Percentiles rank a stretch among this genome's conserved stretches.
These are phyloP conservation scores for Sycophaga agraensis DNA, from an alignment of 1,140 invertebrate species.

Conservation along the genomic window DNA sequence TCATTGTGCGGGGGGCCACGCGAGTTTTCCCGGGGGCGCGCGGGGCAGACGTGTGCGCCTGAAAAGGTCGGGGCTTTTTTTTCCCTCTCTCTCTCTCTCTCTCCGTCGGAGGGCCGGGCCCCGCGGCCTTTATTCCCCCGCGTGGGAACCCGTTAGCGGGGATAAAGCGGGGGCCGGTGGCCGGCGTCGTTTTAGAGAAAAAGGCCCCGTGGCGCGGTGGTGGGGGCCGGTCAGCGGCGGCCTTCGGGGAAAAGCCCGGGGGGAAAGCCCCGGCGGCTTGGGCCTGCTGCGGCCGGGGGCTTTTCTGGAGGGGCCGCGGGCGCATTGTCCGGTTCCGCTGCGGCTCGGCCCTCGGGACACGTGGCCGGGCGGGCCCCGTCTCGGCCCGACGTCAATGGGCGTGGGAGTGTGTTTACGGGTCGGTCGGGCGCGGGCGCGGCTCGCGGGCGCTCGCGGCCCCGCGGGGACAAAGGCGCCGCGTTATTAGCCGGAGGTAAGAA, in stretches of 20 bases:
- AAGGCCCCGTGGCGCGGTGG: no score
- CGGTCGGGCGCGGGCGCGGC: no score
- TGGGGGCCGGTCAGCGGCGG: no score
- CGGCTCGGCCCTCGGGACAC: no score
- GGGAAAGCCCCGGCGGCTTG: neutral
- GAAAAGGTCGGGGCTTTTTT: slow-evolving; percentile 23
- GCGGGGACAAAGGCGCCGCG: no score
- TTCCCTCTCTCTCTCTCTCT: neutral
- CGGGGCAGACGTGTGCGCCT: slow-evolving; percentile 20
- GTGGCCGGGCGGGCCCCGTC: no score
- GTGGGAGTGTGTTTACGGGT: slow-evolving; percentile 48
- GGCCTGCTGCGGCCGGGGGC: slow-evolving; percentile 29
- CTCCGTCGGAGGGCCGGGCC: neutral
- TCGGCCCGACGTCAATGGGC: no score
- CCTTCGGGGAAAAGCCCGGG: neutral
- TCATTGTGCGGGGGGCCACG: no score
- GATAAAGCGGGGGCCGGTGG: neutral
- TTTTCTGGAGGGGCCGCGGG: slow-evolving; percentile 20
- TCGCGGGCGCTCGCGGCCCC: neutral
- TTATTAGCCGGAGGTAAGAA: slow-evolving; percentile 6
- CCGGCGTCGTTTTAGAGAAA: slow-evolving; percentile 8
- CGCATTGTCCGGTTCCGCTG: neutral
- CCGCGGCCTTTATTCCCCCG: slow-evolving; percentile 17
- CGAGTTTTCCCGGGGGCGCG: no score
- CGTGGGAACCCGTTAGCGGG: slow-evolving; percentile 50